phyloP scores from a whole-genome alignment of 2,113 vertebrate species.

The Antechinus stuartii region DNA sequence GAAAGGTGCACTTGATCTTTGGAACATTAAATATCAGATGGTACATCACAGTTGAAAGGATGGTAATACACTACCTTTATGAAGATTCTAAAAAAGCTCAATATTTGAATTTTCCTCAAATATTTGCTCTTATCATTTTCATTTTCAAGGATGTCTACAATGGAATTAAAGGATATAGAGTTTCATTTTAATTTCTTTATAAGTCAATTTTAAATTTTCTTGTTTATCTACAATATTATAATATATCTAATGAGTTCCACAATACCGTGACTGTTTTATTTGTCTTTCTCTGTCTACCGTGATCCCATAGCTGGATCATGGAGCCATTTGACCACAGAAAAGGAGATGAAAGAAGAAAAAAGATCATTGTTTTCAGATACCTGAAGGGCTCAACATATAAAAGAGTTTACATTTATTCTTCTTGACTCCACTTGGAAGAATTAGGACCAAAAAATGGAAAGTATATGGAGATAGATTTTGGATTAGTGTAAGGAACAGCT shows the following conservation, averaged over 20 bases:
- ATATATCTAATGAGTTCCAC: neutral
- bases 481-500: neutral
- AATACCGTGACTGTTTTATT: neutral
- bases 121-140: neutral
- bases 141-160: neutral
- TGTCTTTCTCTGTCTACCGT: neutral
- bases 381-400: neutral
- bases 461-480: neutral
- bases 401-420: neutral
- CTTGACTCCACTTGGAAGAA: neutral
- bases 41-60: neutral
- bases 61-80: neutral
- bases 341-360: neutral
- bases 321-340: neutral
- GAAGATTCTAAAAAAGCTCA: neutral
- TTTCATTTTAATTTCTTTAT: neutral
- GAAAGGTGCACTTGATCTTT: neutral
- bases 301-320: neutral
- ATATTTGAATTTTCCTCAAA: neutral
- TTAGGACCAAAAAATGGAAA: neutral
- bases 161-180: neutral
- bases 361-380: neutral
- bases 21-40: neutral
- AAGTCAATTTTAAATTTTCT: neutral
- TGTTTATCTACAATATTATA: neutral